Evolutionary conservation across 2,113 vertebrate genomes (phyloP), one percentile per base, ranked within the genome.

Genomic region (Danionella cerebrum): DNA sequence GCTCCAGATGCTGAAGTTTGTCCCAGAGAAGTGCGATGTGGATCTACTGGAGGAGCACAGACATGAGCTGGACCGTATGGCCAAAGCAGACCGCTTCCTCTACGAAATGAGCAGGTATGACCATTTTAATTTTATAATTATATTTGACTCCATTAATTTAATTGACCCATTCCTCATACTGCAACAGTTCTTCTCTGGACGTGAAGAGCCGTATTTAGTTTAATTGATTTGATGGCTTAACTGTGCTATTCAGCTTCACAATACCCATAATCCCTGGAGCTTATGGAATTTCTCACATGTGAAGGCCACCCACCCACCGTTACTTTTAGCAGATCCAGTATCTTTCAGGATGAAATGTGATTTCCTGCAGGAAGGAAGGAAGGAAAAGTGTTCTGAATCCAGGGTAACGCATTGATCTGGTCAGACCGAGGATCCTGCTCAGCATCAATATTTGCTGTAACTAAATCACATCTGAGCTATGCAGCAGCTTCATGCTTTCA

Each of bases 101-200:
- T 98, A 96, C 0, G 97, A 99, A 83, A 99, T 99, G 97, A 99
- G 97, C 92, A 92, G 95, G 97, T 98, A 59, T 22, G 42, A 27
- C 11, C 6, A 5, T n/a, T 25, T 33, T 33, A 33, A 33, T n/a
- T n/a, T n/a, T n/a, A n/a, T n/a, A n/a, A n/a, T n/a, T n/a, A n/a
- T n/a, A n/a, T n/a, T n/a, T n/a, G n/a, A n/a, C n/a, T n/a, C n/a
- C n/a, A n/a, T n/a, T 14, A 27, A 50, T 51, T 51, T 29, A n/a
- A 51, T 51, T 29, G 1, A 27, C 24, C 13, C 22, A 21, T 33
- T 19, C 10, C 51, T 16, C 7, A 19, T 38, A 4, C 12, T 51
- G 7, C 11, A 10, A 36, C 31, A 36, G 22, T 7, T 21, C 18
- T 1, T 13, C 11, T 7, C 36, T 54, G 2, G 36, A 6, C 18